A percentile compares a stretch with the other conserved stretches of the same genome.
These are phyloP conservation scores for Drosophila neoperkinsi DNA, from an alignment of 2,888 invertebrate species.

Conservation along the genomic window DNA sequence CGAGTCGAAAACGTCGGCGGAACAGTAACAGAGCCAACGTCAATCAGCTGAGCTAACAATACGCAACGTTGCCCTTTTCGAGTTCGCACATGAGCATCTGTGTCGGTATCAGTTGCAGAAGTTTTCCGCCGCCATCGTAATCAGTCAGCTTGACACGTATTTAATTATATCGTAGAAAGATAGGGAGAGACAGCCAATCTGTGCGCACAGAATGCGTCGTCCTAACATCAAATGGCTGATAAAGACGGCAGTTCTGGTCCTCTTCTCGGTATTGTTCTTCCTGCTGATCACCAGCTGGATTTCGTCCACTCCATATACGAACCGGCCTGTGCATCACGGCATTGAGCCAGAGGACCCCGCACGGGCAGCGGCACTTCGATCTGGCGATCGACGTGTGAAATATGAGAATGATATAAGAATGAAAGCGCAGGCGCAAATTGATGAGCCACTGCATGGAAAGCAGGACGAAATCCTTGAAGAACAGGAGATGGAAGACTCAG, in stretches of 20 bases:
- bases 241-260: constrained; percentile 73
- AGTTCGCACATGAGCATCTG: constrained; percentile 24
- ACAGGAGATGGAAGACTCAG: constrained; percentile 6
- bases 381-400: constrained; percentile 10
- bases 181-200: not conserved
- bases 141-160: constrained; percentile 56
- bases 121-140: constrained; percentile 29
- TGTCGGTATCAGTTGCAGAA: constrained; percentile 28
- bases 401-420: constrained; percentile 9
- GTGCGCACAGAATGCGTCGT: constrained; percentile 74
- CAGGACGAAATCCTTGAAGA: constrained; percentile 2
- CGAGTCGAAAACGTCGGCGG: constrained; percentile 1
- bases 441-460: constrained; percentile 30
- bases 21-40: not conserved
- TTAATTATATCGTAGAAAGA: not conserved
- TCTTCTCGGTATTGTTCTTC: constrained; percentile 77
- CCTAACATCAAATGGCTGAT: constrained; percentile 83
- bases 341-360: constrained; percentile 38
- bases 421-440: constrained; percentile 25
- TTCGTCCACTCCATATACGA: constrained; percentile 80
- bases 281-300: constrained; percentile 82
- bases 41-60: constrained; percentile 52
- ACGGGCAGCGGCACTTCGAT: not conserved
- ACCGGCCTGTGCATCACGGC: constrained; percentile 65
- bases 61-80: constrained; percentile 2